phyloP scores from a whole-genome alignment of 2,797 vertebrate species.

The Helarctos malayanus region DNA sequence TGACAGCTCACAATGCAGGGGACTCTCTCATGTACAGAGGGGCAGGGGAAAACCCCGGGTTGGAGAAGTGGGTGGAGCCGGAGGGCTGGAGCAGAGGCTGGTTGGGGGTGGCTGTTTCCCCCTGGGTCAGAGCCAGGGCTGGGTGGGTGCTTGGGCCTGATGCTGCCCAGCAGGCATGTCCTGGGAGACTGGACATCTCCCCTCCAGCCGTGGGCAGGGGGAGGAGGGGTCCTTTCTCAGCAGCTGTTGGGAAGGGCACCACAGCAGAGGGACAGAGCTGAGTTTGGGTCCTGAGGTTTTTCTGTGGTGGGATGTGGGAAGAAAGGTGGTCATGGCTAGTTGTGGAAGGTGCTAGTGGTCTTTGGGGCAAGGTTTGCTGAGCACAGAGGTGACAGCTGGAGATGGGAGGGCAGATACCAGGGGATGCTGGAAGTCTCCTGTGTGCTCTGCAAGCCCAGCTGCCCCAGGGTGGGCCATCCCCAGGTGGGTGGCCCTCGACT shows the following conservation, averaged over 20 bases:
- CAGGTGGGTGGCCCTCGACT: conserved; percentile 54
- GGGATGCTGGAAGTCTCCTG: not conserved
- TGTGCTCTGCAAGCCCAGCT: not conserved
- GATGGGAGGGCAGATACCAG: not conserved
- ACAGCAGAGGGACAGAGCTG: not conserved
- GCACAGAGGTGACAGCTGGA: not conserved
- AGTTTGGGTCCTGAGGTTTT: not conserved
- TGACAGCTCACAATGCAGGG: not conserved
- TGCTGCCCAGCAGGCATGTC: not conserved
- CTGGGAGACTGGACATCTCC: not conserved
- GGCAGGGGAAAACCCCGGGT: not conserved
- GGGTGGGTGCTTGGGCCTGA: not conserved
- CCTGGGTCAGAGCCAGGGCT: not conserved
- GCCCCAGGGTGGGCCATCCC: not conserved
- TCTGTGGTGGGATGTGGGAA: not conserved
- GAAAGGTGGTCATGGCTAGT: not conserved
- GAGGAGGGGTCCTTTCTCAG: not conserved
- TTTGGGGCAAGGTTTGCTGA: not conserved
- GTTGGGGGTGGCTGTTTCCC: not conserved
- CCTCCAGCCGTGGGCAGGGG: no score
- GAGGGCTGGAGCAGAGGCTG: not conserved
- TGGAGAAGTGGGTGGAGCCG: no score
- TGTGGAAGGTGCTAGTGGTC: not conserved
- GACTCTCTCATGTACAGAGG: not conserved
- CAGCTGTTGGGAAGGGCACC: not conserved